Evolutionary conservation across 1,140 invertebrate genomes (phyloP), one percentile per base, ranked within the genome.

Genomic region (Dermatophagoides farinae): DNA sequence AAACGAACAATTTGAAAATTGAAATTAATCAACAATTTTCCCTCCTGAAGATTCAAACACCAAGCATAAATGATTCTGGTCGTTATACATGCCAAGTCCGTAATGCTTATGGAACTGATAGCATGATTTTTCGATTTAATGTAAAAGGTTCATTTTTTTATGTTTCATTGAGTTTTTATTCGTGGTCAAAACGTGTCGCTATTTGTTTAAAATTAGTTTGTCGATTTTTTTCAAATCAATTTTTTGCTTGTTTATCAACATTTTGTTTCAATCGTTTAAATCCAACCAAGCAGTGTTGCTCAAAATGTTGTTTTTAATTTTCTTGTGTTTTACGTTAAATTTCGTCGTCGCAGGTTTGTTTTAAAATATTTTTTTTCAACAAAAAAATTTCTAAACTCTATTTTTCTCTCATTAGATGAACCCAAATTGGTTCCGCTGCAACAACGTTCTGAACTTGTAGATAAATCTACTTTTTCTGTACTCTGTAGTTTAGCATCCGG

Each of bases 141-240:
- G 58, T 60, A 6, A 60, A 52, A 50, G 58, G 58, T 60, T 49
- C 14, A 8, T 38, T 60, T 50, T 22, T 41, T 14, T 11, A 11
- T 23, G 5, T 8, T 38, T n/a, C 1, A 1, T 5, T 55, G 12
- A 2, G 14, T 25, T 41, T 20, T 55, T 4, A n/a, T 39, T 22
- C 39, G 14, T 38, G 2, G 9, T 2, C 20, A 52, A 52, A 5
- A 12, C 16, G 50, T 52, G 50, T 4, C 50, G 50, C 50, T 31
- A 31, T 31, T 31, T 31, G 5, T 31, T 12, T n/a, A n/a, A n/a
- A n/a, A n/a, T n/a, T n/a, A n/a, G n/a, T n/a, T n/a, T n/a, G n/a
- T n/a, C n/a, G n/a, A n/a, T n/a, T n/a, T n/a, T n/a, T n/a, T n/a
- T n/a, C n/a, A n/a, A n/a, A n/a, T 25, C 6, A 23, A 11, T 11